Conservation (phyloP, 1,140 invertebrate species). For the Colletes gigas region DNA sequence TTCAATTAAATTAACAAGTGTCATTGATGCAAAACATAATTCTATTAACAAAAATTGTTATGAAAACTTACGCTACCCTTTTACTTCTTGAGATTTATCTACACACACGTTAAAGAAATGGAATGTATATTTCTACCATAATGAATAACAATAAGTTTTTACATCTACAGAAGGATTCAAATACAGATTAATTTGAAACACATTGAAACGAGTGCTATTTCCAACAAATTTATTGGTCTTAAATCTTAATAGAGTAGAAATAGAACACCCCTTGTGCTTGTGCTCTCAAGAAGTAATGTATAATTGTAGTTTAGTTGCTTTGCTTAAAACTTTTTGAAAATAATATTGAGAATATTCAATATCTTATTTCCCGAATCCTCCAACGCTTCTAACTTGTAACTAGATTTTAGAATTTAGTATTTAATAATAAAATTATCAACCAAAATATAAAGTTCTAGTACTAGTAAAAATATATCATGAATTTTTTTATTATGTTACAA, state of each 20-base stretch:
- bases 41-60: constrained; percentile 4
- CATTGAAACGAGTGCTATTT: not conserved
- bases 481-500: constrained; percentile 32
- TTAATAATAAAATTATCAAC: constrained; percentile 31
- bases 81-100: constrained; percentile 52
- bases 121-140: constrained; percentile 40
- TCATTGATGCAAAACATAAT: constrained; percentile 23
- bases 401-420: constrained; percentile 32
- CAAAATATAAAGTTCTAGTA: constrained; percentile 29
- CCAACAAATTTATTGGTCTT: not conserved
- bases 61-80: constrained; percentile 28
- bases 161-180: constrained; percentile 33
- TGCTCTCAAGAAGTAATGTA: constrained; percentile 48
- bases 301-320: constrained; percentile 15
- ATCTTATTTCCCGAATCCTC: not conserved
- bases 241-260: constrained; percentile 43
- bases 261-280: constrained; percentile 46
- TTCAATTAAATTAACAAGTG: constrained; percentile 46
- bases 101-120: constrained; percentile 26
- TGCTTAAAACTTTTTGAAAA: constrained; percentile 48
- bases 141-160: constrained; percentile 35
- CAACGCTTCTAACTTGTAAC: constrained; percentile 23
- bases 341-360: constrained; percentile 17
- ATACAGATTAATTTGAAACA: not conserved
- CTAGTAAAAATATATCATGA: constrained; percentile 44